Percentiles rank a stretch among this genome's conserved stretches.
phyloP scores from a whole-genome alignment of 2,888 invertebrate species.

The Sinotaia quadrata region DNA sequence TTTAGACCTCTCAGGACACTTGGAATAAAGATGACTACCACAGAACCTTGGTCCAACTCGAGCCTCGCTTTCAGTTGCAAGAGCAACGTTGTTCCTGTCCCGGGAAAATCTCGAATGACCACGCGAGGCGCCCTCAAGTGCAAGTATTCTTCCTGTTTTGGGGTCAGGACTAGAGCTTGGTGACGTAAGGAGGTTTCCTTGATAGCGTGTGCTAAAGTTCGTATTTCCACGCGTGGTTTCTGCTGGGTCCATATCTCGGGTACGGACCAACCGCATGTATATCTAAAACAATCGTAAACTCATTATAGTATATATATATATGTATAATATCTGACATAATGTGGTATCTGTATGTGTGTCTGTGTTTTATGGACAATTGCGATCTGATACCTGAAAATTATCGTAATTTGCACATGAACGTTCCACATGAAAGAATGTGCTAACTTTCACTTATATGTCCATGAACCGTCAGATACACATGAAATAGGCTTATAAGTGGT shows the following conservation, averaged over 20 bases:
- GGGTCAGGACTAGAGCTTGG: slow-evolving; percentile 6
- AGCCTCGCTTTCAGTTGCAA: not conserved
- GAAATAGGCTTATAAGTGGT: no score
- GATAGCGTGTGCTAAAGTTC: slow-evolving; percentile 9
- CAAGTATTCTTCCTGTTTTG: slow-evolving; percentile 2
- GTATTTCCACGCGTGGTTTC: slow-evolving; percentile 11
- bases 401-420: no score
- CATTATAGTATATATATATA: no score
- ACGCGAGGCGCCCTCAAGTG: not conserved
- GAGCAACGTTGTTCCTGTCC: slow-evolving; percentile 4
- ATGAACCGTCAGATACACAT: no score
- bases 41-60: not conserved
- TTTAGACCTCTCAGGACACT: not conserved
- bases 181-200: slow-evolving; percentile 3
- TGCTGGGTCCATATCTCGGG: slow-evolving; percentile 12
- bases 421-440: no score
- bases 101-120: not conserved
- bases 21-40: slow-evolving; percentile 7
- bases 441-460: no score
- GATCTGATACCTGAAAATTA: no score
- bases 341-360: no score
- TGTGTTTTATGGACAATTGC: no score
- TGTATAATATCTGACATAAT: no score
- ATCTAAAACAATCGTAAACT: slow-evolving; percentile 3
- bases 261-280: slow-evolving; percentile 17